Evolutionary conservation across 2,888 invertebrate species (phyloP), one percentile per base, ranked within the genome.

Genomic region (Drosophila anomalata): DNA sequence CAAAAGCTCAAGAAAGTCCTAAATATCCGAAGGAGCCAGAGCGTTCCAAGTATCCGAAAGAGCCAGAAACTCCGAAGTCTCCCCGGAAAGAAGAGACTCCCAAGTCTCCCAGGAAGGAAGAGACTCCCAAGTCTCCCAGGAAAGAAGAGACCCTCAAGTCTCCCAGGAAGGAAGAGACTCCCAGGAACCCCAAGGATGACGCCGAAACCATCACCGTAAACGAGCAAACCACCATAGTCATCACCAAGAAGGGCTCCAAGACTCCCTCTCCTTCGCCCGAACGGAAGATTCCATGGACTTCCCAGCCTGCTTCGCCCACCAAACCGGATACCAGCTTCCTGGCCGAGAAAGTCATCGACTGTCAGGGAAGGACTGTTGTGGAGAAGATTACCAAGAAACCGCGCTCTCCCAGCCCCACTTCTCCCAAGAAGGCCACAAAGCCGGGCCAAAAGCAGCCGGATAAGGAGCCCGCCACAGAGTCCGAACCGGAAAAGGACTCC

Each of bases 331-430:
- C 75, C 0, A 76, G 57, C 26, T 88, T 68, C 52, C 67, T 88
- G 0, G 76, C 87, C 14, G 87, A 89, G 31, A 89, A 81, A 54
- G 67, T 78, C 3, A 86, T 83, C 11, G 75, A 76, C 41, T 88
- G 79, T 58, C 75, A 73, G 53, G 73, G 57, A 8, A 79, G 79
- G 54, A 77, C 67, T 0, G 57, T 62, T 8, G 48, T 62, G 1
- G 63, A 62, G 11, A 50, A 62, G 17, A 33, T 62, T 9, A 48
- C 24, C 6, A 63, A 48, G 41, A 44, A 46, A 4, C 36, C 57
- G 0, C 36, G 56, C 2, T 44, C 52, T 9, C 53, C 22, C 14
- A 67, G 57, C 11, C 54, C 74, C 1, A 29, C 33, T 1, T 22
- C 73, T 2, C 22, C 17, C 11, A 75, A 41, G 39, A 65, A 71